Evolutionary conservation across 2,797 vertebrate species (phyloP), one percentile per base, ranked within the genome.

Genomic region (Microctenopoma steveboyesi): DNA sequence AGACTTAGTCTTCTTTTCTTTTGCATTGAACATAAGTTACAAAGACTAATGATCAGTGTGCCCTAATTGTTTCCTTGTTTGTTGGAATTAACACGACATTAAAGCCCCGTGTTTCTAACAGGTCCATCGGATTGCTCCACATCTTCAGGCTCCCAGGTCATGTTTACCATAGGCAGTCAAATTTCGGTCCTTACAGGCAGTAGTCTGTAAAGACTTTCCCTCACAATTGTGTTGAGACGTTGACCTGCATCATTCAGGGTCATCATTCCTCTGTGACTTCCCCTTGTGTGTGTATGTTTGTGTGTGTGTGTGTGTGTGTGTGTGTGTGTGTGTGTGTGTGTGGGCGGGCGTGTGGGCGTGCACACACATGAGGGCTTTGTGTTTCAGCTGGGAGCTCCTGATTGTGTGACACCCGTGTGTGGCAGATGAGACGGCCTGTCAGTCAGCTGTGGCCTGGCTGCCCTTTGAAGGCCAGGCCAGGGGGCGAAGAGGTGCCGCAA

Each of bases 381-480:
- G 71, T 74, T 89, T 92, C 86, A 89, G 87, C 84, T 89, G 76
- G 83, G 81, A 90, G 86, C 81, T 88, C 85, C 82, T 89, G 93
- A 89, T 93, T 91, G 92, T 95, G 87, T 94, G 96, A 96, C 96
- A 94, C 94, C 91, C 95, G 92, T 95, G 89, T 91, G 93, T 93
- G 92, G 92, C 92, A 89, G 95, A 96, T 97, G 95, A 97, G 95
- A 95, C 93, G 94, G 93, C 90, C 95, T 94, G 96, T 96, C 97
- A 96, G 86, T 97, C 96, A 97, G 92, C 90, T 63, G 69, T 78
- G 86, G 82, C 90, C 92, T 79, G 87, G 79, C 92, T 95, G 95
- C 95, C 96, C 97, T 97, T 96, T 96, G 95, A 96, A 96, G 95
- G 92, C 95, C 92, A 94, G 92, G 95, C 95, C 95, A 95, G 92